Base-by-base conservation (phyloP, 2,797 vertebrate genomes). In the Xiphorhynchus erythropygius region DNA sequence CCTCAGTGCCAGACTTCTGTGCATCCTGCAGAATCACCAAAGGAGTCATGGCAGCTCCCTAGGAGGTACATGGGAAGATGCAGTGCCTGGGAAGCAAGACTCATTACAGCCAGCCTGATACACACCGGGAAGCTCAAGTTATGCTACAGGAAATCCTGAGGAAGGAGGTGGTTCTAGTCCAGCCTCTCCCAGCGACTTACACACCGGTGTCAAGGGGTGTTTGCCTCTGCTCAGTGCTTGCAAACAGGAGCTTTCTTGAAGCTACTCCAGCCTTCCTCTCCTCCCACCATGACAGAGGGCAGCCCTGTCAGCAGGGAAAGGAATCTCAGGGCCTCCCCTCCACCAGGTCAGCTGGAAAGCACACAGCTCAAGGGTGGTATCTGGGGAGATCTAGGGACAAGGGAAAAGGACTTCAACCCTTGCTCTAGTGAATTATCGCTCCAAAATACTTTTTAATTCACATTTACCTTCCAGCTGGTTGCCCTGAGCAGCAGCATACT, bases 131-230 rank as follows among this genome's bases (percentile, higher is more conserved):
- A 89, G 50, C 74, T 81, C 81, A 64, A 84, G 50, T 1, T 84
- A 76, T 16, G 62, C 46, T 86, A 25, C 84, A 89, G 89, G 81
- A 94, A 68, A 86, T 59, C 69, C 86, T 81, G 69, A 89, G 90
- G 78, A 91, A 95, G 70, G 75, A 84, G 37, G 49, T 81, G 25
- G 60, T 56, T 74, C 53, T 42, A 19, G 37, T 53, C 75, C 62
- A 57, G 2, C 64, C 56, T 71, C 74, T 84, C 63, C 42, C 68
- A 76, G 8, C 0, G 1, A 32, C 37, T 87, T 73, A 33, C 32
- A 30, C 19, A 11, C 15, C 0, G 1, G 19, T 10, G 22, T 70
- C 5, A 10, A 59, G 35, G 49, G 39, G 5, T 63, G 44, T 67
- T 89, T 73, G 71, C 12, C 42, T 76, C 55, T 83, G 46, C 57